Evolutionary conservation across 2,888 invertebrate genomes (phyloP).

Genomic region (Crocallis elinguaria): DNA sequence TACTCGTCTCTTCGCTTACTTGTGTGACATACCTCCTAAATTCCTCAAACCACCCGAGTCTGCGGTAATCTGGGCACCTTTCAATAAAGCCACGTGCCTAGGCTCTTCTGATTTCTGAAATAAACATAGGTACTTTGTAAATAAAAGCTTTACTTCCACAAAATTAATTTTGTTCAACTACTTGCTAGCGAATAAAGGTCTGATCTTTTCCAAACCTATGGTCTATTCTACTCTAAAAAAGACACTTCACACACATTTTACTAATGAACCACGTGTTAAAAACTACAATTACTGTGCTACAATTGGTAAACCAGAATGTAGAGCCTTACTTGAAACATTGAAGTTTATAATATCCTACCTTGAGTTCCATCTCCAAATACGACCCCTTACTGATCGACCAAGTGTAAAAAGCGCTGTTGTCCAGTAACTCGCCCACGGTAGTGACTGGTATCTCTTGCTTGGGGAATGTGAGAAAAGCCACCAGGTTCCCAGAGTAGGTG

Average conservation of each 20-base stretch:
- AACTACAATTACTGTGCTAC: no score
- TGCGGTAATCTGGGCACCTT: slow-evolving; percentile 80
- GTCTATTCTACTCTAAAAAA: no score
- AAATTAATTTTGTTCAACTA: no score
- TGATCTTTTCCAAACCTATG: no score
- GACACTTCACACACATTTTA: no score
- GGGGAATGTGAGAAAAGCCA: slow-evolving; percentile 96
- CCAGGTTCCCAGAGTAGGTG: slow-evolving; percentile 96
- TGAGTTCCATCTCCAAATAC: slow-evolving; percentile 87
- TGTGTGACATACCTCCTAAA: slow-evolving; percentile 45
- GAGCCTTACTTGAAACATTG: background rate
- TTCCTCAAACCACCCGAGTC: slow-evolving; percentile 71
- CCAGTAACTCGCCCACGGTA: slow-evolving; percentile 87
- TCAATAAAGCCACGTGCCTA: slow-evolving; percentile 84
- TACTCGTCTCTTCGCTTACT: no score
- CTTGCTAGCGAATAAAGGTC: no score
- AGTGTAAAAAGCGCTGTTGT: slow-evolving; percentile 83
- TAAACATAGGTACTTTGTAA: no score
- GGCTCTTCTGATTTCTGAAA: slow-evolving; percentile 84
- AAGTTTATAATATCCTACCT: slow-evolving; percentile 48
- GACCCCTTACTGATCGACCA: slow-evolving; percentile 92
- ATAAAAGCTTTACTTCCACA: no score
- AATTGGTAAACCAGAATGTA: background rate
- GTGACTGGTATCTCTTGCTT: slow-evolving; percentile 90
- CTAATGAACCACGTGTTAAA: no score